Base-by-base conservation (phyloP, 2,113 vertebrate species). In the Ophthalmolycus amberensis region DNA sequence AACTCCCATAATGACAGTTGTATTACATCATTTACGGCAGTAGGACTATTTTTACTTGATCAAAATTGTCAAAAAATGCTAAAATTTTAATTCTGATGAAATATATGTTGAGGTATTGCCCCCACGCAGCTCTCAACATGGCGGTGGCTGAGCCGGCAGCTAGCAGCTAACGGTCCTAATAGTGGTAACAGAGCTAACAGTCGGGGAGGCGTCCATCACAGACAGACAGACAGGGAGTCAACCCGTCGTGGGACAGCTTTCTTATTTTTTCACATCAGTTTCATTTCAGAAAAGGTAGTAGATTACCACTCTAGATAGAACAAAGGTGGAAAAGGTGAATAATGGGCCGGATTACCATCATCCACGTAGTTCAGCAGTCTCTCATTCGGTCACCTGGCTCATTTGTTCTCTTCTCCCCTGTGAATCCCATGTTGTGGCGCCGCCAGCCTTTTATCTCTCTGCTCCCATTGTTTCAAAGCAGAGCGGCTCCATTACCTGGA, bases 401-500 rank as follows among this genome's bases (percentile, higher is more conserved):
- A 68, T 11, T 71, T 56, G 46, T 2, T 72, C 32, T 38, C 37
- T 7, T 54, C 48, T 44, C 20, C 25, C 22, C n/a, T 58, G 14
- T 67, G 25, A 6, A 12, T 38, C n/a, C 48, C 25, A 29, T 38
- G 22, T 72, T 67, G 10, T 0, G 18, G 14, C n/a, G 20, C 60
- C 63, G n/a, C 12, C 8, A 25, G 18, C 25, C 48, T 70, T 75
- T 71, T 58, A 42, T 74, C 73, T 42, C 62, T 59, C 0, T 1
- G 37, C 32, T 69, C 25, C 4, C 0, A 3, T 42, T 18, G 34
- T 79, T 59, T 71, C 20, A 71, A 38, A 20, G 27, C 77, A 16
- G 14, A 25, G 46, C 25, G 12, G 70, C 69, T 86, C 50, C 44
- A 71, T 68, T 52, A 59, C 48, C 74, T 20, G 46, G 65, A 77